These are phyloP conservation scores for Alloscopus bannaensis DNA, from an alignment of 2,888 invertebrate species.

Conservation along the genomic window DNA sequence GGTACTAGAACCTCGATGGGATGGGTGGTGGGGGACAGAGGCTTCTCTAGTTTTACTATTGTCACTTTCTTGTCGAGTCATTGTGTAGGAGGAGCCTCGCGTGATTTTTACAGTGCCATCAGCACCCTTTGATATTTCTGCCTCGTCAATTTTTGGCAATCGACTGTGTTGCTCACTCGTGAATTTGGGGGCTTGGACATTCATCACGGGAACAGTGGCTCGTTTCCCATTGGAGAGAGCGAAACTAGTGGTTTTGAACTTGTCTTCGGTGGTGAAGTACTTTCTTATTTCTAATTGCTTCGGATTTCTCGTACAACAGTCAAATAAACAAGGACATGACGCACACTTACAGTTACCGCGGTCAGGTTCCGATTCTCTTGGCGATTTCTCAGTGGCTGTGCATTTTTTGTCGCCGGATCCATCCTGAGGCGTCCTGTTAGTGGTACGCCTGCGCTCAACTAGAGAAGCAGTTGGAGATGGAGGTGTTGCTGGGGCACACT, in stretches of 20 bases:
- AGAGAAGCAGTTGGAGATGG: background rate
- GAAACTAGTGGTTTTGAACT: conserved; percentile 34
- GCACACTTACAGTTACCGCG: background rate
- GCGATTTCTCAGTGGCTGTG: no score
- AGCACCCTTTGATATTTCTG: background rate
- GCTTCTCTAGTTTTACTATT: background rate
- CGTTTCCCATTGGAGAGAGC: conserved; percentile 15
- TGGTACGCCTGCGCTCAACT: no score
- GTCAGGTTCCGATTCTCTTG: background rate
- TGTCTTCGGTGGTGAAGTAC: conserved; percentile 7
- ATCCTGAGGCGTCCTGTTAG: no score
- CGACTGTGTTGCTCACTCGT: background rate
- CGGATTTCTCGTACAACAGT: conserved; percentile 38
- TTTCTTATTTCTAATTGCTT: conserved; percentile 26
- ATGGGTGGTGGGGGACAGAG: background rate
- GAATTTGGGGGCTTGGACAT: background rate
- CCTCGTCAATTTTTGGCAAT: background rate
- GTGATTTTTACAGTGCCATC: background rate
- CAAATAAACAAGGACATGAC: conserved; percentile 42
- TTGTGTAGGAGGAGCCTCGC: background rate
- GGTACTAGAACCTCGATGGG: background rate
- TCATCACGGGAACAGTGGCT: conserved; percentile 44
- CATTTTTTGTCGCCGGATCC: no score
- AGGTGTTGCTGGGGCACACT: conserved; percentile 6
- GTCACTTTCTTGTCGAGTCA: background rate